These are phyloP conservation scores for Lapara coniferarum DNA, from an alignment of 2,888 invertebrate genomes.

Conservation along the genomic window DNA sequence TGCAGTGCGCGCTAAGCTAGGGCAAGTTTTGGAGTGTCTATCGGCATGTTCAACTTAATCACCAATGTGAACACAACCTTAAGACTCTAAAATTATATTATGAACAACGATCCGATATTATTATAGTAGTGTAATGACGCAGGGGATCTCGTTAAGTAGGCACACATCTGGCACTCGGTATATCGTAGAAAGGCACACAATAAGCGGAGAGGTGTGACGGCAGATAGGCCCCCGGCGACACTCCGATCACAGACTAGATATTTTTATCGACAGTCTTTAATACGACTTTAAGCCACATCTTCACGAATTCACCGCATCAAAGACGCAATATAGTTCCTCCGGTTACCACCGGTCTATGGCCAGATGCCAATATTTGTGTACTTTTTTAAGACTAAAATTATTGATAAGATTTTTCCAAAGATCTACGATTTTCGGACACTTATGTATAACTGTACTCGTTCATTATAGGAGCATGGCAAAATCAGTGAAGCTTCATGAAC, in stretches of 20 bases:
- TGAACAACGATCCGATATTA: slow-evolving; percentile 11
- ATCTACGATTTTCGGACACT: neutral
- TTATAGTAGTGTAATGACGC: slow-evolving; percentile 27
- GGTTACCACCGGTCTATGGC: slow-evolving; percentile 4
- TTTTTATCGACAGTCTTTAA: slow-evolving; percentile 79
- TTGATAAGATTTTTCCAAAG: neutral
- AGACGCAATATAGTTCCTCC: slow-evolving; percentile 44
- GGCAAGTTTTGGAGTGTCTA: neutral
- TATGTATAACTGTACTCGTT: neutral
- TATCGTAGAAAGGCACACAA: slow-evolving; percentile 81
- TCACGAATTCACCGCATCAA: slow-evolving; percentile 56
- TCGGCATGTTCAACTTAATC: neutral
- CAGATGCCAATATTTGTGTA: neutral
- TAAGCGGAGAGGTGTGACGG: slow-evolving; percentile 81
- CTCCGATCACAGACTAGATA: slow-evolving; percentile 83
- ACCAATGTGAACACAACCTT: neutral
- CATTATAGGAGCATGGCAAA: neutral
- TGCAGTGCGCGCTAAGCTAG: no score
- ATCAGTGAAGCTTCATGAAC: slow-evolving; percentile 9
- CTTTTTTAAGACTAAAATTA: neutral
- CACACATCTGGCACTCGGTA: slow-evolving; percentile 67
- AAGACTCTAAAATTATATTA: neutral
- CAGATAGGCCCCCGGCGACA: slow-evolving; percentile 80
- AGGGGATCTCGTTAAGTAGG: slow-evolving; percentile 58
- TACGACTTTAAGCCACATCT: slow-evolving; percentile 69